phyloP scores from a whole-genome alignment of 2,797 vertebrate species.

The Enteromius radiatus region DNA sequence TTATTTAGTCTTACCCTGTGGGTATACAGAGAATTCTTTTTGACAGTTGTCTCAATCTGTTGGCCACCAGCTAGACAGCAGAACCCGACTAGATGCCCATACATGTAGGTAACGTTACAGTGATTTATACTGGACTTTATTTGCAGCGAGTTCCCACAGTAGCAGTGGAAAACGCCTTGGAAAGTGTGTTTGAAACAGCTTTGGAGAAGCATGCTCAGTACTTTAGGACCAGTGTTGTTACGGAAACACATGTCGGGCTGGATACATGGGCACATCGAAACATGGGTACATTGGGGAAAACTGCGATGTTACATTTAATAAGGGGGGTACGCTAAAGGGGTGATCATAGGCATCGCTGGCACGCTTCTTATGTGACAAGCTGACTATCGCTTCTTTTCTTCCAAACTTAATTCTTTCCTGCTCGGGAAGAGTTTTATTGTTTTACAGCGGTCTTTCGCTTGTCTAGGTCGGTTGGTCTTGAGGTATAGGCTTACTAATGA shows the following conservation, averaged over 20 bases:
- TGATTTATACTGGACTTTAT: background rate
- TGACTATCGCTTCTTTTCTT: background rate
- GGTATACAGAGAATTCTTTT: background rate
- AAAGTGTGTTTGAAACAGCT: background rate
- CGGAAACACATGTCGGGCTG: too few species aligned
- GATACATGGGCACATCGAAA: background rate
- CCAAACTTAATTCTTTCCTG: constrained; percentile 6
- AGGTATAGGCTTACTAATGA: constrained; percentile 11
- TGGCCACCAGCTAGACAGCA: background rate
- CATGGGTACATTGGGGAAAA: background rate
- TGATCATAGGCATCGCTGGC: background rate
- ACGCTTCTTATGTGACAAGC: constrained; percentile 17
- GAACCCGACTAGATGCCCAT: background rate
- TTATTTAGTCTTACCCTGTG: background rate
- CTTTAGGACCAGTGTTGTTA: background rate
- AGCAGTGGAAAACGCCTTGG: background rate
- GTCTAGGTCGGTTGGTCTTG: constrained; percentile 30
- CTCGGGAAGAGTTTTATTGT: constrained; percentile 19
- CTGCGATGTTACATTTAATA: background rate
- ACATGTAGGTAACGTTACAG: background rate
- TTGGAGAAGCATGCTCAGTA: background rate
- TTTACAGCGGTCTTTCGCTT: constrained; percentile 1
- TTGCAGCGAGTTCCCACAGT: background rate
- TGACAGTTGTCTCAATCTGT: background rate
- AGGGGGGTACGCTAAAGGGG: background rate